Percentiles rank a stretch among this genome's conserved stretches.
phyloP scores from a whole-genome alignment of 2,797 vertebrate species.

The Argya squamiceps region DNA sequence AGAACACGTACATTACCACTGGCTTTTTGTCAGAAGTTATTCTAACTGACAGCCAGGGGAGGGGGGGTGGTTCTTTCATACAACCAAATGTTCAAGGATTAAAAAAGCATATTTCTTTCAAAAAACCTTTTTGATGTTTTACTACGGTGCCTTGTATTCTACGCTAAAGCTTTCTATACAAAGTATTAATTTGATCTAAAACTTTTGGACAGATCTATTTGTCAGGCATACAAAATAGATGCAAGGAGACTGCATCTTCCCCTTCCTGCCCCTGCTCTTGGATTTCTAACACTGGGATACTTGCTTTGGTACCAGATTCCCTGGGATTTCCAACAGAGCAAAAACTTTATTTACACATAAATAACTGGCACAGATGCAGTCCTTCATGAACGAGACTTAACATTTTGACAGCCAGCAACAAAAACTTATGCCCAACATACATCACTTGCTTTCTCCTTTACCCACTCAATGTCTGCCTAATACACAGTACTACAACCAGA shows the following conservation, averaged over 20 bases:
- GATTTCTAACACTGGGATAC: background rate
- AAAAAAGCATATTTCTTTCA: background rate
- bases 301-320: background rate
- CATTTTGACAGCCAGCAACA: background rate
- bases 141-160: background rate
- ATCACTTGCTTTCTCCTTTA: background rate
- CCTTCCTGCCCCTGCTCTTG: background rate
- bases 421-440: background rate
- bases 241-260: background rate
- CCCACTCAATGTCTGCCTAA: background rate
- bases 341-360: background rate
- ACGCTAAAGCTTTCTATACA: background rate
- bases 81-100: background rate
- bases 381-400: background rate
- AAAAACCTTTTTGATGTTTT: background rate
- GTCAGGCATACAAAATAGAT: background rate
- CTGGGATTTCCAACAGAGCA: background rate
- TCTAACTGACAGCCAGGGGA: fast-evolving
- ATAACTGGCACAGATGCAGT: background rate
- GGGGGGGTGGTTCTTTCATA: background rate
- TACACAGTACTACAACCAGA: background rate
- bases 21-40: background rate
- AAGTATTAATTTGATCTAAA: background rate
- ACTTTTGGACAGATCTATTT: background rate
- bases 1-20: background rate